A percentile compares a stretch with the other conserved stretches of the same genome.
Conservation (phyloP, 2,113 vertebrate genomes). For the Turdus rufiventris region DNA sequence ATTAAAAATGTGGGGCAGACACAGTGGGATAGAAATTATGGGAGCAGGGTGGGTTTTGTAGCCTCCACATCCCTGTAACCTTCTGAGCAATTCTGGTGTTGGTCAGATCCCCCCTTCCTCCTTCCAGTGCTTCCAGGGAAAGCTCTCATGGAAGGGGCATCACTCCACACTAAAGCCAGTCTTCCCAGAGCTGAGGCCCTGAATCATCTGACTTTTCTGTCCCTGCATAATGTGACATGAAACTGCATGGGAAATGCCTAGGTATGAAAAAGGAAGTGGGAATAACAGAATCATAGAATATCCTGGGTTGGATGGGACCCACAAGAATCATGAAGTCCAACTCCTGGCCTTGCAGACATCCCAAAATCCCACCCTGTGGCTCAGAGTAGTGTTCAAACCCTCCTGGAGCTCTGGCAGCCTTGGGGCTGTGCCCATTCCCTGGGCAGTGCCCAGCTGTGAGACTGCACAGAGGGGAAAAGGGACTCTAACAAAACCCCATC, state of each 20-base stretch:
- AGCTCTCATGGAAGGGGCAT: neutral
- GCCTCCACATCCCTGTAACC: neutral
- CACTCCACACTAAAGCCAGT: neutral
- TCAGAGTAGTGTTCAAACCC: accelerated
- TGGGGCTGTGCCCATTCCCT: neutral
- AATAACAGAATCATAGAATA: neutral
- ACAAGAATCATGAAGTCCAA: neutral
- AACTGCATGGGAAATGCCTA: neutral
- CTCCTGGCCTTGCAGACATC: neutral
- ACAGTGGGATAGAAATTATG: neutral
- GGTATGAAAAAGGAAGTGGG: neutral
- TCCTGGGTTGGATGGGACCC: neutral
- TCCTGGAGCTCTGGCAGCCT: neutral
- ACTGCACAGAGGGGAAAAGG: neutral
- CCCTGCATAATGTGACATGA: neutral
- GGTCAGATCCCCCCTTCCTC: neutral
- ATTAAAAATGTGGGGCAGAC: neutral
- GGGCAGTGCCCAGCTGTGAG: neutral
- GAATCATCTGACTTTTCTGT: neutral
- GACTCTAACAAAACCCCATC: accelerated
- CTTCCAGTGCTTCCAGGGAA: neutral
- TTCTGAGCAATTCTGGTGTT: neutral
- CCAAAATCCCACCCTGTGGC: neutral
- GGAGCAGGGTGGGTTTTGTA: neutral
- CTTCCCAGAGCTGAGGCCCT: neutral